Percentiles rank a stretch among this genome's conserved stretches.
Evolutionary conservation across 2,888 invertebrate genomes (phyloP).

Genomic region (Meiosimyza decipiens): DNA sequence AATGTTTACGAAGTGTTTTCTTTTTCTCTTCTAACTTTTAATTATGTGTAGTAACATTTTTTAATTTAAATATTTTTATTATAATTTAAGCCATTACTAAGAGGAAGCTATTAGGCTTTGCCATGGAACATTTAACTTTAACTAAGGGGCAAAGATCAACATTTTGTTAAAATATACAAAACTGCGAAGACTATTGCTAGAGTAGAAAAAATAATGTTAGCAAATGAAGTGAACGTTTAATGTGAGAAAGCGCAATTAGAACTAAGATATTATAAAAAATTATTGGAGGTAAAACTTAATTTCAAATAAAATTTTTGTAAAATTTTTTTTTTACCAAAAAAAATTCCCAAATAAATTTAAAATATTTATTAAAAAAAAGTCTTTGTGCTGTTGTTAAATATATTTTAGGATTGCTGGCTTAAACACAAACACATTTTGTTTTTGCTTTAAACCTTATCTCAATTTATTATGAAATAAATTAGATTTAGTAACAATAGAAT

Average conservation of each 20-base stretch:
- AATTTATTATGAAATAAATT: too few species aligned
- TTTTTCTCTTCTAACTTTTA: not conserved
- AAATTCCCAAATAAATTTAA: too few species aligned
- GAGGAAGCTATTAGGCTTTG: conserved; percentile 25
- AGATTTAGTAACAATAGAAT: too few species aligned
- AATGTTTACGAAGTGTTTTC: not conserved
- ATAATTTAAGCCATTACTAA: not conserved
- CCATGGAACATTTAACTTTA: conserved; percentile 25
- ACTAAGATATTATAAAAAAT: not conserved
- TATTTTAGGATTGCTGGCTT: too few species aligned
- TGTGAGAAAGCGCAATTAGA: conserved; percentile 1
- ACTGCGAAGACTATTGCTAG: not conserved
- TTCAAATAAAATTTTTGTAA: not conserved
- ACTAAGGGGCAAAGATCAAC: not conserved
- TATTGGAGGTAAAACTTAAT: not conserved
- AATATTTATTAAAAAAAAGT: too few species aligned
- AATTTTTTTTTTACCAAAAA: too few species aligned
- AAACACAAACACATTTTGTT: too few species aligned
- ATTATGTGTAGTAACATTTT: not conserved
- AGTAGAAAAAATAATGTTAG: not conserved
- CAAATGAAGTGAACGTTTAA: not conserved
- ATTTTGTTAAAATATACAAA: not conserved
- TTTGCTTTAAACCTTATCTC: too few species aligned
- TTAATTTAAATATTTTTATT: not conserved
- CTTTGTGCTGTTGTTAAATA: too few species aligned